Evolutionary conservation across 2,113 vertebrate genomes (phyloP), one percentile per base, ranked within the genome.

Genomic region (Lepus americanus): DNA sequence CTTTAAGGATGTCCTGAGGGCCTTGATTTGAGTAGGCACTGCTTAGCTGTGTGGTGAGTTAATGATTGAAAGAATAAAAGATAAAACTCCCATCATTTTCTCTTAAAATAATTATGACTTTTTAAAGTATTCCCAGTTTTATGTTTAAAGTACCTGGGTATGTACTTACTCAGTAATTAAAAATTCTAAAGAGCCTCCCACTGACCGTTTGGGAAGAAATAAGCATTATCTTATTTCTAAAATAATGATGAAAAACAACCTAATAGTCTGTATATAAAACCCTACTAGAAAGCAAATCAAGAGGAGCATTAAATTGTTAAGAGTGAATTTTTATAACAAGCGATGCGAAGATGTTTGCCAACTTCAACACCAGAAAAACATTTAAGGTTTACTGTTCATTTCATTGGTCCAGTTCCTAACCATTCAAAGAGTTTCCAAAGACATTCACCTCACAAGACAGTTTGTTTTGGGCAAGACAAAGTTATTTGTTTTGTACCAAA

Each of bases 401-500:
- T 94, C 55, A 64, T 29, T 95, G 96, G 96, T 98, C 86, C 93
- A 94, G 91, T 95, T 97, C 97, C 67, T 87, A 94, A 85, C 73
- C 92, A 88, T 96, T 94, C 33, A 61, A 95, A 95, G 72, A 49
- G 64, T 84, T 96, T 91, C 87, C 87, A 93, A 92, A 90, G 95
- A 89, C 72, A 69, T 70, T 89, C 84, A 93, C 89, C 77, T 95
- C 93, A 25, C 53, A 69, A 89, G 92, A 92, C 64, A 93, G 94
- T 96, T 95, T 96, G 83, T 96, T 97, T 96, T 80, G 77, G 89
- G 93, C 81, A 80, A 80, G 87, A 91, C 74, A 95, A 96, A 97
- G 96, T 93, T 85, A 90, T 89, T 97, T 97, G 97, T 97, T 98
- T 96, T 97, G 97, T 97, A 95, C 97, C 97, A 97, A 92, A 94